Base-by-base conservation (phyloP, 2,888 invertebrate species). In the Cloeon dipterum region DNA sequence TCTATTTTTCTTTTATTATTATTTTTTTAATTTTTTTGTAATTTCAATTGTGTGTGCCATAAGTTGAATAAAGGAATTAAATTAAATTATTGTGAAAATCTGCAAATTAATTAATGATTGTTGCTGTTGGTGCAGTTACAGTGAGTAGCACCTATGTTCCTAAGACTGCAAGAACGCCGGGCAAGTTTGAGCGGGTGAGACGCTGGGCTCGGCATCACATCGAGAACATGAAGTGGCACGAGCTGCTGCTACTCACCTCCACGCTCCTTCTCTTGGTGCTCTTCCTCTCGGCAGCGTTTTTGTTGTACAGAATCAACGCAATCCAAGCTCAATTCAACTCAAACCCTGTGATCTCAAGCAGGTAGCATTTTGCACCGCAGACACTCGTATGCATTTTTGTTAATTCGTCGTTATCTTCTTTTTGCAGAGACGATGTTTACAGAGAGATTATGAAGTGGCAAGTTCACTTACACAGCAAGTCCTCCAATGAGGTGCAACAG, bases 381-480 rank as follows among this genome's bases (percentile, higher is more conserved):
- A n/a, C n/a, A n/a, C n/a, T n/a, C n/a, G n/a, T n/a, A 20, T 11
- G 34, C 16, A 3, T 19, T 29, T 35, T 18, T 7, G 37, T 13
- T 18, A 4, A 11, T 18, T 26, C 16, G 21, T 36, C 16, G 13
- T 40, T 40, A 32, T n/a, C 38, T 40, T 40, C 10, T 39, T 16
- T 32, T 43, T 38, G 42, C 26, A 45, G 65, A 46, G 70, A 71
- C 44, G 63, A 68, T 44, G 59, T 68, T 36, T 75, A 75, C 55
- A 63, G 65, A 34, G 73, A 74, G 55, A 58, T 76, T 41, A 58
- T 74, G 34, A 63, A 70, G 40, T 75, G 74, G 71, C 71, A 75
- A 43, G 63, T 69, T 43, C 63, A 71, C 43, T 55, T 77, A 47
- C 76, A 76, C 61, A 66, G 70, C 34, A 70, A 72, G 42, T 75